These are phyloP conservation scores for Cheilosia soror DNA, from an alignment of 2,888 invertebrate genomes.

Conservation along the genomic window DNA sequence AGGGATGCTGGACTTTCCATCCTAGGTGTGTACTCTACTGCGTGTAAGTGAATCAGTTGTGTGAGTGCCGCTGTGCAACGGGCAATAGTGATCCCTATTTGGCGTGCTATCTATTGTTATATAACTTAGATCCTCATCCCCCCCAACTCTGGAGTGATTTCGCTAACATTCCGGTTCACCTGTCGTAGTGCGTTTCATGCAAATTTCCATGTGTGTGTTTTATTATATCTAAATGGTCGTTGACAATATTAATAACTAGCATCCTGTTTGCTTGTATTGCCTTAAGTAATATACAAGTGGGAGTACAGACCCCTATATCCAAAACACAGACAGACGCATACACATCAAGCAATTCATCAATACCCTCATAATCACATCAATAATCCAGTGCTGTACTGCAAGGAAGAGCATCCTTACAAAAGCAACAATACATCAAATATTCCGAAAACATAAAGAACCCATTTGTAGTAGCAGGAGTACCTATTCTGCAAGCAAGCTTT, in stretches of 20 bases:
- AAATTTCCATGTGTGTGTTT: not conserved
- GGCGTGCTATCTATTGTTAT: not conserved
- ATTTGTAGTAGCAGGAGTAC: no score
- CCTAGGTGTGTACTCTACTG: not conserved
- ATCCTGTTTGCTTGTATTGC: not conserved
- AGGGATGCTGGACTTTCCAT: not conserved
- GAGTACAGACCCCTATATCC: not conserved
- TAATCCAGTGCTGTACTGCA: no score
- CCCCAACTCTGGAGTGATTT: not conserved
- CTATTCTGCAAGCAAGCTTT: no score
- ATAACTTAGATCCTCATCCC: not conserved
- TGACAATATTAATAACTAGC: not conserved
- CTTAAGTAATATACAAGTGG: not conserved
- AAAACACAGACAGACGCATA: no score
- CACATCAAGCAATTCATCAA: no score
- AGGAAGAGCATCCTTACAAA: no score
- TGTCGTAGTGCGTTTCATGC: not conserved
- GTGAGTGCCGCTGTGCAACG: not conserved
- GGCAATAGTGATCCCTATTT: not conserved
- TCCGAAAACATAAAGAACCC: no score
- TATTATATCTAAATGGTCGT: not conserved
- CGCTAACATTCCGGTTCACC: not conserved
- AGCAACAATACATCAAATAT: no score
- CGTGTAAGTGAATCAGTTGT: not conserved
- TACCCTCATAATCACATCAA: no score